Conservation (phyloP, 2,113 vertebrate species). For the Coturnix japonica region DNA sequence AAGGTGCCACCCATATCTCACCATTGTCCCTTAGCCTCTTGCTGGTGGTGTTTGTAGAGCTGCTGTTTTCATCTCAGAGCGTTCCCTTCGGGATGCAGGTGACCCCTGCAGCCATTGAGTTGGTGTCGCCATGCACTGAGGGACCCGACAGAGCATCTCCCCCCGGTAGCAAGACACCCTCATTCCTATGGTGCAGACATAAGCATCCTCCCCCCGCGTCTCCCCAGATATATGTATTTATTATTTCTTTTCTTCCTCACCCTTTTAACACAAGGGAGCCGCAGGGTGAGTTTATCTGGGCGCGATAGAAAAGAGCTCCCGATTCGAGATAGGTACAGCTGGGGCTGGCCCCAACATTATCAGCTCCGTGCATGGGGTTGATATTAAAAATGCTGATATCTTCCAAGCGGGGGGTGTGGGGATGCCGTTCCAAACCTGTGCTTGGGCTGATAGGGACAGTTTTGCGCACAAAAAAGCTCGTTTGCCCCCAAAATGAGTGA, state of each 20-base stretch:
- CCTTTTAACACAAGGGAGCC: neutral
- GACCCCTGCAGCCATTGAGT: neutral
- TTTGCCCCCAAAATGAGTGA: neutral
- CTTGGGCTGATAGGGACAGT: neutral
- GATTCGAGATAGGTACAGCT: conserved; percentile 85
- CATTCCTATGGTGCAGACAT: neutral
- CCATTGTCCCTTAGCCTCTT: neutral
- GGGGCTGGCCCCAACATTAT: conserved; percentile 80
- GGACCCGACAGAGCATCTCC: too few species aligned
- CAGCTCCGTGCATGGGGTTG: conserved; percentile 80
- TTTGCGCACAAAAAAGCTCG: neutral
- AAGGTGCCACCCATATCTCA: neutral
- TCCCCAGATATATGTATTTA: neutral
- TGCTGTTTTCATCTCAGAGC: neutral
- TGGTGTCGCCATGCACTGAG: neutral
- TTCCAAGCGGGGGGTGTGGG: neutral
- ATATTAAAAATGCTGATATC: conserved; percentile 81
- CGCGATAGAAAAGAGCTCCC: conserved; percentile 87
- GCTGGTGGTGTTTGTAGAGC: neutral
- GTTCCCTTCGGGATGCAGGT: neutral
- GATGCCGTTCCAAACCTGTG: neutral
- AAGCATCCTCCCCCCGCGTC: neutral
- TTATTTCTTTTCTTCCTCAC: neutral
- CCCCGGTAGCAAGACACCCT: too few species aligned
- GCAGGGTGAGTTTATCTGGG: conserved; percentile 85